phyloP scores from a whole-genome alignment of 2,888 invertebrate genomes.

The Drosophila algonquin region DNA sequence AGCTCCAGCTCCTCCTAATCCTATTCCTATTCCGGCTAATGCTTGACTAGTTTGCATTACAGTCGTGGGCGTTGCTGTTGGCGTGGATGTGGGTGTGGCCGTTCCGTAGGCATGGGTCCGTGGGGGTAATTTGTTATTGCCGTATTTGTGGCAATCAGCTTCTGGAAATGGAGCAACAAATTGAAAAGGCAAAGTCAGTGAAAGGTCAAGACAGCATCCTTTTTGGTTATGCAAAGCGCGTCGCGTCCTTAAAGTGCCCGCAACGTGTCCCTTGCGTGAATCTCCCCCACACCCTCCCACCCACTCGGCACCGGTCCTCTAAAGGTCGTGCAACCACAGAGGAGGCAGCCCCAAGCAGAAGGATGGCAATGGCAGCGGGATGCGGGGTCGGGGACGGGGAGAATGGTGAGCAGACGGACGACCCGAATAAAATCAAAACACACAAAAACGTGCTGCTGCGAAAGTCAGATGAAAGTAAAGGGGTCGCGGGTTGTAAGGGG shows the following conservation, averaged over 20 bases:
- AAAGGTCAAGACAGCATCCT: constrained; percentile 39
- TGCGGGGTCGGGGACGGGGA: constrained; percentile 13
- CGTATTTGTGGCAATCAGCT: constrained; percentile 66
- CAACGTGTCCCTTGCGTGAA: constrained; percentile 52
- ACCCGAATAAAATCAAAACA: constrained; percentile 65
- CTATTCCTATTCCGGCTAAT: constrained; percentile 26
- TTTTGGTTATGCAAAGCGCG: constrained; percentile 62
- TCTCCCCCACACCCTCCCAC: constrained; percentile 6
- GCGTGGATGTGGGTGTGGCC: constrained; percentile 13
- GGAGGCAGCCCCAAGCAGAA: background rate
- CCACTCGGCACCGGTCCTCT: background rate
- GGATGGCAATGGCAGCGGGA: constrained; percentile 11
- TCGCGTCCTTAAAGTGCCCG: constrained; percentile 73
- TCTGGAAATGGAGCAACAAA: constrained; percentile 60
- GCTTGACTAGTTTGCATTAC: constrained; percentile 60
- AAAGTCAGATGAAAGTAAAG: background rate
- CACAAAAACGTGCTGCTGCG: constrained; percentile 43
- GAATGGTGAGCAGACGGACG: constrained; percentile 26
- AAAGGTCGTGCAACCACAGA: constrained; percentile 24
- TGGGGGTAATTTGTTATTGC: constrained; percentile 54
- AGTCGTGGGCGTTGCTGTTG: constrained; percentile 30
- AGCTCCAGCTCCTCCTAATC: constrained; percentile 26
- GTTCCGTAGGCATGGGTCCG: constrained; percentile 27
- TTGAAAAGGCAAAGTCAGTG: constrained; percentile 55
- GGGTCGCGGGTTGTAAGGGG: background rate